Conservation (phyloP, 2,113 vertebrate species). For the Hippocampus barbouri region DNA sequence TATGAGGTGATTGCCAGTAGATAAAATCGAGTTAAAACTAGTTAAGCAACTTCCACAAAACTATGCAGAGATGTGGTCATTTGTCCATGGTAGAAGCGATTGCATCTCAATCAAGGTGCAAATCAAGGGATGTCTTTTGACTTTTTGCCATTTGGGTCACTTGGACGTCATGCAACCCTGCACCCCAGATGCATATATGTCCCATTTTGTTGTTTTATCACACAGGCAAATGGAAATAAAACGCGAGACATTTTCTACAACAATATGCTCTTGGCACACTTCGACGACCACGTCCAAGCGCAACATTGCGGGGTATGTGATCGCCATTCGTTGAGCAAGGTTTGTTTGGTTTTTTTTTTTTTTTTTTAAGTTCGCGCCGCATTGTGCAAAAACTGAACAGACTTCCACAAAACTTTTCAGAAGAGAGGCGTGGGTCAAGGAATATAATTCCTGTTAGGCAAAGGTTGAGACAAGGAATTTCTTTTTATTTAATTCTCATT, state of each 20-base stretch:
- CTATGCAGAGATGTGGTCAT: neutral
- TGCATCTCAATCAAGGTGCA: neutral
- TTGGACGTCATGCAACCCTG: neutral
- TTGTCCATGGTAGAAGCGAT: neutral
- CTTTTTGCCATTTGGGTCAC: neutral
- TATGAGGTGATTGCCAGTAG: neutral
- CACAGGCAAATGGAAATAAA: neutral
- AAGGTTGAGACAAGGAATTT: too few species aligned
- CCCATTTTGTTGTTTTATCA: neutral
- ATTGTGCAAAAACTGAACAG: neutral
- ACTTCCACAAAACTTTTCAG: neutral
- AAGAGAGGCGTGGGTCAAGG: neutral
- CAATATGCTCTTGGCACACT: neutral
- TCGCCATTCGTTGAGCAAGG: too few species aligned
- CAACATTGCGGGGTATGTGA: neutral
- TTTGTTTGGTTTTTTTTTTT: too few species aligned
- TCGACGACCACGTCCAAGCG: too few species aligned
- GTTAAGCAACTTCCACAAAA: neutral
- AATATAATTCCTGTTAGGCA: too few species aligned
- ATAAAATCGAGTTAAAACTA: neutral
- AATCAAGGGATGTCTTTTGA: neutral
- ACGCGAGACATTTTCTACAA: neutral
- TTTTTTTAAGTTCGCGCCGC: neutral
- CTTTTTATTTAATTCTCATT: too few species aligned
- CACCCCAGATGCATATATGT: neutral